Evolutionary conservation across 2,888 invertebrate genomes (phyloP).

Genomic region (Papilio protenor): DNA sequence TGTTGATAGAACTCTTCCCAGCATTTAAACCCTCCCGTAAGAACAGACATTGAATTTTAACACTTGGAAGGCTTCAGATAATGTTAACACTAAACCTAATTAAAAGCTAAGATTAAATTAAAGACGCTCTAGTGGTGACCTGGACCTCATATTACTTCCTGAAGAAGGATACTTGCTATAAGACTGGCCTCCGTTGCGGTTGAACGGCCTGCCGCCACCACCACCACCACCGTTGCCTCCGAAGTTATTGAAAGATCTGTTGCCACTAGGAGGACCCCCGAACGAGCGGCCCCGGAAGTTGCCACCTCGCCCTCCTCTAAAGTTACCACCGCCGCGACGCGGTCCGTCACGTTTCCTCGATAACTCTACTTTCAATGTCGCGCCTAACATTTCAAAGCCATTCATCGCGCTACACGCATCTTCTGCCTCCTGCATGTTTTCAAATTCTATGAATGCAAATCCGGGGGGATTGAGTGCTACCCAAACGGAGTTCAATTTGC

Average conservation of each 20-base stretch:
- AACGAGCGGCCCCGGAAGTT: constrained; percentile 80
- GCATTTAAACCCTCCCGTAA: constrained; percentile 80
- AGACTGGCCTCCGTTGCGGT: constrained; percentile 67
- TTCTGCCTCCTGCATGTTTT: constrained; percentile 94
- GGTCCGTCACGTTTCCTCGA: constrained; percentile 92
- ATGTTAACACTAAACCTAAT: constrained; percentile 83
- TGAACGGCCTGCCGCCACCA: constrained; percentile 65
- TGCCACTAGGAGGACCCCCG: constrained; percentile 77
- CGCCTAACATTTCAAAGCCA: constrained; percentile 93
- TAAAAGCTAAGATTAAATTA: constrained; percentile 78
- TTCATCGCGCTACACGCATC: constrained; percentile 95
- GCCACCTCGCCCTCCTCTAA: constrained; percentile 82
- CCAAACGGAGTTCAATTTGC: constrained; percentile 96
- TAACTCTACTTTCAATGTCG: constrained; percentile 94
- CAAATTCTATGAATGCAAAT: constrained; percentile 97
- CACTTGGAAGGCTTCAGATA: constrained; percentile 84
- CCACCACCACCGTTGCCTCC: constrained; percentile 79
- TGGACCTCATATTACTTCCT: constrained; percentile 81
- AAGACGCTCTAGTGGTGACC: constrained; percentile 79
- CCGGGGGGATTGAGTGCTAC: constrained; percentile 97
- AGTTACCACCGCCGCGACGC: constrained; percentile 86
- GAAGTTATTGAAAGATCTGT: constrained; percentile 84
- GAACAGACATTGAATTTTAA: constrained; percentile 78
- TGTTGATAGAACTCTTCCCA: constrained; percentile 72
- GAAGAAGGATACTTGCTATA: constrained; percentile 70